A percentile compares a stretch with the other conserved stretches of the same genome.
Evolutionary conservation across 2,888 invertebrate genomes (phyloP).

Genomic region (Meiosimyza platycephala): DNA sequence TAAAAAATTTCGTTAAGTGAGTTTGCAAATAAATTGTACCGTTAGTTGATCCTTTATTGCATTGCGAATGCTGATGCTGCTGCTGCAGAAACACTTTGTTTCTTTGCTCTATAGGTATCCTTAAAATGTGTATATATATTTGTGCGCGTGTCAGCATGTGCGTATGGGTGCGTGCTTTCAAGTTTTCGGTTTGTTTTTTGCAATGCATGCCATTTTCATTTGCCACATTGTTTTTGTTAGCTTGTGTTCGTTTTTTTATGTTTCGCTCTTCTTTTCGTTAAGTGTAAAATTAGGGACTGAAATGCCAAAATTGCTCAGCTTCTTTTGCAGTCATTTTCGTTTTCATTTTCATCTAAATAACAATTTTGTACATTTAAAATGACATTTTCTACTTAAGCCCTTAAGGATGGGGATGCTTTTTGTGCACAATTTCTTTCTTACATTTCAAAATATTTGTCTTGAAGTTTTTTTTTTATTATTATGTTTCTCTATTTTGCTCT

Average conservation of each 20-base stretch:
- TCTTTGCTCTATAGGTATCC: not conserved
- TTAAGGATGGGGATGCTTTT: too few relatives aligned
- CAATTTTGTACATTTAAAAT: too few relatives aligned
- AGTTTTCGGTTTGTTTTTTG: not conserved
- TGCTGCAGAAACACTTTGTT: conserved; percentile 7
- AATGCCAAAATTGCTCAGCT: too few relatives aligned
- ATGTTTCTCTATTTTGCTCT: too few relatives aligned
- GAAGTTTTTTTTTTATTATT: too few relatives aligned
- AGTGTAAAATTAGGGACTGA: too few relatives aligned
- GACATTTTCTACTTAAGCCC: too few relatives aligned
- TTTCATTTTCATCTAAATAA: conserved; percentile 1
- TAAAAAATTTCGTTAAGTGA: conserved; percentile 34
- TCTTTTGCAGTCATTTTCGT: conserved; percentile 17
- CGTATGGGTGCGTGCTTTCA: not conserved
- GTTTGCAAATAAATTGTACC: conserved; percentile 30
- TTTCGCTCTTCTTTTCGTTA: not conserved
- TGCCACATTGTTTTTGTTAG: not conserved
- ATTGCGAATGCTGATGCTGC: conserved; percentile 3
- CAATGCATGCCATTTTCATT: not conserved
- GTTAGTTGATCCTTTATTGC: conserved; percentile 31
- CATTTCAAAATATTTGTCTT: too few relatives aligned
- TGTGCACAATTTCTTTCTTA: too few relatives aligned
- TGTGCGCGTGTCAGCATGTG: not conserved
- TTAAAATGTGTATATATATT: not conserved
- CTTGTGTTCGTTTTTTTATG: not conserved